phyloP scores from a whole-genome alignment of 2,113 vertebrate genomes.

The Hepsetus odoe region DNA sequence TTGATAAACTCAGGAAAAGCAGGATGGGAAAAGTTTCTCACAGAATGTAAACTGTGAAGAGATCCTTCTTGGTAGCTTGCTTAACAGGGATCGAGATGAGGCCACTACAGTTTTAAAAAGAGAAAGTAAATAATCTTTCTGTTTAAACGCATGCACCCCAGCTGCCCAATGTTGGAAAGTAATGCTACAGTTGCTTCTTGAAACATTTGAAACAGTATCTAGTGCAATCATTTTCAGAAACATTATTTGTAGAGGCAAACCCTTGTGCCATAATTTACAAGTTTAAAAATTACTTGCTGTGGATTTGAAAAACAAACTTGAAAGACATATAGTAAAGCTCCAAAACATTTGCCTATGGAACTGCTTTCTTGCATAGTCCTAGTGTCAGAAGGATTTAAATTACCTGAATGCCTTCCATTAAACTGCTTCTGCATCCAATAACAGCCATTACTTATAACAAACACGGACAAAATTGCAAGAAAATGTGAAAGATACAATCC shows the following conservation, averaged over 20 bases:
- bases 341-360: not conserved
- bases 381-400: not conserved
- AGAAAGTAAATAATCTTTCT: not conserved
- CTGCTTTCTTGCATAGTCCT: not conserved
- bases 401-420: not conserved
- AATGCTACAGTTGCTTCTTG: too few species aligned
- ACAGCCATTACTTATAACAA: not conserved
- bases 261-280: too few species aligned
- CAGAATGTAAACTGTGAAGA: slow-evolving; percentile 32
- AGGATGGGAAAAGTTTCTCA: slow-evolving; percentile 31
- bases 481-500: not conserved
- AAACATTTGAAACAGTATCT: too few species aligned
- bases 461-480: not conserved
- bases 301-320: too few species aligned
- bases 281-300: too few species aligned
- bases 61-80: slow-evolving; percentile 5
- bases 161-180: too few species aligned
- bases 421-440: not conserved
- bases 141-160: not conserved
- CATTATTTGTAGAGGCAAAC: too few species aligned
- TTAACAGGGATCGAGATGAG: slow-evolving; percentile 26
- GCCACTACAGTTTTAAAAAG: slow-evolving; percentile 19
- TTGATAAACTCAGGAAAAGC: not conserved
- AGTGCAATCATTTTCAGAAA: too few species aligned
- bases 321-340: not conserved